phyloP scores from a whole-genome alignment of 2,888 invertebrate genomes.

The Subacronicta megacephala region DNA sequence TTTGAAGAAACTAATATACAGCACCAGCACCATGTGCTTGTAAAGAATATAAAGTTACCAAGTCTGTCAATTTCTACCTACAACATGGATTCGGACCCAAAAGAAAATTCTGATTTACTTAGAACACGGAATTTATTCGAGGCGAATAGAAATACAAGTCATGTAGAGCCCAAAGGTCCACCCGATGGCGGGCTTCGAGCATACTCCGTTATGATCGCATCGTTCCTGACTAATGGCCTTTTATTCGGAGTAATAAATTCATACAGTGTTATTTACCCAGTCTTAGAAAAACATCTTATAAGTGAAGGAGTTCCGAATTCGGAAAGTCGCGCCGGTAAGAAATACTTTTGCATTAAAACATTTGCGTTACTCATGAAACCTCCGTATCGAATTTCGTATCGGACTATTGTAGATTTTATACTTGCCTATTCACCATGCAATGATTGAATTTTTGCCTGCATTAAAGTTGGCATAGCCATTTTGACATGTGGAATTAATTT shows the following conservation, averaged over 20 bases:
- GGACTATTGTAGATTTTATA: slow-evolving; percentile 3
- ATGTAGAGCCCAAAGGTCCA: slow-evolving; percentile 74
- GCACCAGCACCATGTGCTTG: slow-evolving; percentile 50
- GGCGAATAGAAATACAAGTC: slow-evolving; percentile 64
- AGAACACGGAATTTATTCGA: slow-evolving; percentile 62
- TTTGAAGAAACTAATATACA: slow-evolving; percentile 14
- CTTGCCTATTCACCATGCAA: slow-evolving; percentile 17
- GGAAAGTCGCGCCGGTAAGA: slow-evolving; percentile 95
- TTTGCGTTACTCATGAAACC: slow-evolving; percentile 7
- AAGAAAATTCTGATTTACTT: slow-evolving; percentile 78
- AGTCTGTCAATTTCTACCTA: slow-evolving; percentile 51
- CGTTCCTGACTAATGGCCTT: slow-evolving; percentile 96
- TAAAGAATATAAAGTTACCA: slow-evolving; percentile 42
- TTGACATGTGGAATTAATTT: neutral
- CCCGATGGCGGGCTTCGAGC: slow-evolving; percentile 95
- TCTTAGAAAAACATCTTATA: slow-evolving; percentile 91
- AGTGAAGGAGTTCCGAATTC: slow-evolving; percentile 92
- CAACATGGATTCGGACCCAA: slow-evolving; percentile 72
- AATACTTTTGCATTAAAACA: slow-evolving; percentile 2
- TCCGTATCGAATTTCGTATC: slow-evolving; percentile 32
- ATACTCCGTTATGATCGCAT: slow-evolving; percentile 94
- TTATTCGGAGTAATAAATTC: slow-evolving; percentile 97
- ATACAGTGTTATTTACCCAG: slow-evolving; percentile 94
- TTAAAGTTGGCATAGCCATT: neutral
- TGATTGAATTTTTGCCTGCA: neutral